Conservation (phyloP, 2,797 vertebrate genomes). For the Yasuhikotakia modesta region DNA sequence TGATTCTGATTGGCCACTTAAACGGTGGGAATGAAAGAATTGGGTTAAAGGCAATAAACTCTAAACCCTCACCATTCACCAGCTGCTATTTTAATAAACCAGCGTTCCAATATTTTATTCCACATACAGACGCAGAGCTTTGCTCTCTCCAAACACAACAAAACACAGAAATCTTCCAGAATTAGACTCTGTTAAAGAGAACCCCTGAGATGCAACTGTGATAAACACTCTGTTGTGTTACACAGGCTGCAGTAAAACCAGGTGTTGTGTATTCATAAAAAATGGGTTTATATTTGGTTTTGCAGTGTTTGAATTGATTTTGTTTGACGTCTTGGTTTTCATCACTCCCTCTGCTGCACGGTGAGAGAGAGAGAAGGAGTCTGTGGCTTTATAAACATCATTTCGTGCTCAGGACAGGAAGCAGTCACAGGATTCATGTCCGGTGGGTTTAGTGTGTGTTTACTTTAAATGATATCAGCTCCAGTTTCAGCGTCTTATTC, state of each 20-base stretch:
- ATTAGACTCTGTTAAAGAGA: neutral
- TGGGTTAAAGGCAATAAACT: conserved; percentile 53
- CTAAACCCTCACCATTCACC: conserved; percentile 49
- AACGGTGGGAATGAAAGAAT: conserved; percentile 39
- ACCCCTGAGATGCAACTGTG: neutral
- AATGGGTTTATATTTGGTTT: conserved; percentile 9
- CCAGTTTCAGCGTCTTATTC: neutral
- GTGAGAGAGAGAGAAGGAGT: neutral
- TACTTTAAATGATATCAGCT: conserved; percentile 30
- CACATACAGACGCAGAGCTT: conserved; percentile 1
- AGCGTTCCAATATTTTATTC: neutral
- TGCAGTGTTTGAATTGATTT: conserved; percentile 18
- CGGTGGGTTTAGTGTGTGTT: conserved; percentile 45
- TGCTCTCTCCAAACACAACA: neutral
- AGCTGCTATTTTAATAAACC: conserved; percentile 47
- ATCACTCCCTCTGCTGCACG: conserved; percentile 51
- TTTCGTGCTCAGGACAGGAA: conserved; percentile 42
- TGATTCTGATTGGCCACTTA: conserved; percentile 50
- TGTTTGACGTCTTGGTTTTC: conserved; percentile 30
- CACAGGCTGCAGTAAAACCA: neutral
- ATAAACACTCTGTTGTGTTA: too few species aligned
- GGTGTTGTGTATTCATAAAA: conserved; percentile 16
- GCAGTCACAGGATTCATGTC: conserved; percentile 35
- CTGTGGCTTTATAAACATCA: conserved; percentile 46
- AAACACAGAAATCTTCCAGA: neutral